Conservation (phyloP, 2,113 vertebrate species). For the Rhynchomys soricoides region DNA sequence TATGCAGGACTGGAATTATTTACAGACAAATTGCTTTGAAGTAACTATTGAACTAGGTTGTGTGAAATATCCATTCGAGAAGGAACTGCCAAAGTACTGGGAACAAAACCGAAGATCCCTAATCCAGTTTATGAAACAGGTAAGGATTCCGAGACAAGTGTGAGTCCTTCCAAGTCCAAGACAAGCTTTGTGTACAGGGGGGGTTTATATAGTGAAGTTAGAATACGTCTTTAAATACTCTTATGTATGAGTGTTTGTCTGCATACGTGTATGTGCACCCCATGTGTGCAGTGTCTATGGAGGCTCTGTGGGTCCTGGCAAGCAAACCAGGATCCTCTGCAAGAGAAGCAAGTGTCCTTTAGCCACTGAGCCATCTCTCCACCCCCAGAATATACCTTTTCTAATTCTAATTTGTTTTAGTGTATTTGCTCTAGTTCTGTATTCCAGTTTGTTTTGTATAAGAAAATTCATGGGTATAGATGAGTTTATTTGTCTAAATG, state of each 20-base stretch:
- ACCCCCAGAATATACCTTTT: neutral
- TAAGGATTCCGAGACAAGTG: conserved; percentile 74
- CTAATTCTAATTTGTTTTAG: conserved; percentile 38
- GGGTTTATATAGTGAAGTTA: conserved; percentile 41
- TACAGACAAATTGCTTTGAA: conserved; percentile 98
- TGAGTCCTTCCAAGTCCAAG: conserved; percentile 30
- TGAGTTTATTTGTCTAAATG: conserved; percentile 36
- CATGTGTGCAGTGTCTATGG: neutral
- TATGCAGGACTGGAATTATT: conserved; percentile 99
- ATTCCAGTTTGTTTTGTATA: conserved; percentile 31
- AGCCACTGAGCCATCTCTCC: too few species aligned
- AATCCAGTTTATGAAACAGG: conserved; percentile 96
- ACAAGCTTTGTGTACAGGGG: neutral
- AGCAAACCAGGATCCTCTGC: neutral
- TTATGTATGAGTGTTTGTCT: neutral
- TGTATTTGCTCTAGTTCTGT: neutral
- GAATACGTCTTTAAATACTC: neutral
- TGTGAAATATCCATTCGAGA: conserved; percentile 92
- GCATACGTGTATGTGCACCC: neutral
- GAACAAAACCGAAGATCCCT: conserved; percentile 92
- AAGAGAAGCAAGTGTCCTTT: neutral
- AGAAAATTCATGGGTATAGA: conserved; percentile 30
- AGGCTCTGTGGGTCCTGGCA: neutral
- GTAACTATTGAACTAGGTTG: conserved; percentile 98
- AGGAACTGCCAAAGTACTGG: conserved; percentile 94